Conservation (phyloP, 2,888 invertebrate species). For the Tetragonula carbonaria region DNA sequence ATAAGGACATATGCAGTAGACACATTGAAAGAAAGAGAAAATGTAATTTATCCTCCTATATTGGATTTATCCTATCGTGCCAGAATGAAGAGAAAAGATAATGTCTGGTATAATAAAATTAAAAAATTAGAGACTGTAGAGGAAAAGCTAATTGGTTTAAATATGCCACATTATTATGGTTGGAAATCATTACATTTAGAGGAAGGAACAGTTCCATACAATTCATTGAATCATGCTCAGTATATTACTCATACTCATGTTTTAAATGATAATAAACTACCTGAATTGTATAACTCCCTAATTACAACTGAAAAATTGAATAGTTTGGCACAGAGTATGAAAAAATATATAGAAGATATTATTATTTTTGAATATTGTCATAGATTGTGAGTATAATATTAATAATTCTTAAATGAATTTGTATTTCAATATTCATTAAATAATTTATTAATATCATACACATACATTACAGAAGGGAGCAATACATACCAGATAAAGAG, state of each 20-base stretch:
- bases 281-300: conserved; percentile 85
- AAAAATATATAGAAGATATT: conserved; percentile 87
- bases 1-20: conserved; percentile 27
- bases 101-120: conserved; percentile 86
- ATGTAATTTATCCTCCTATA: conserved; percentile 87
- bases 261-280: conserved; percentile 86
- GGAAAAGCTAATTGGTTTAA: conserved; percentile 93
- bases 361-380: conserved; percentile 87
- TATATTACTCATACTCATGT: conserved; percentile 92
- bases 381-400: conserved; percentile 85
- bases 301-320: conserved; percentile 83
- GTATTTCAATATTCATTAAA: background rate
- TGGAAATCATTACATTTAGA: conserved; percentile 87
- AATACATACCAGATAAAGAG: conserved; percentile 28
- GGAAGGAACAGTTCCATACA: conserved; percentile 88
- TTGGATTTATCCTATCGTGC: conserved; percentile 86
- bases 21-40: background rate
- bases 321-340: conserved; percentile 85
- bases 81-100: conserved; percentile 84
- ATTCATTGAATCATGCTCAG: conserved; percentile 89
- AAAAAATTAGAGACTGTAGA: conserved; percentile 89
- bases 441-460: background rate
- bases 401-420: no score
- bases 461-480: conserved; percentile 73
- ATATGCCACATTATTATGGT: conserved; percentile 93